phyloP scores from a whole-genome alignment of 2,888 invertebrate species.

The Ectemnius continuus region DNA sequence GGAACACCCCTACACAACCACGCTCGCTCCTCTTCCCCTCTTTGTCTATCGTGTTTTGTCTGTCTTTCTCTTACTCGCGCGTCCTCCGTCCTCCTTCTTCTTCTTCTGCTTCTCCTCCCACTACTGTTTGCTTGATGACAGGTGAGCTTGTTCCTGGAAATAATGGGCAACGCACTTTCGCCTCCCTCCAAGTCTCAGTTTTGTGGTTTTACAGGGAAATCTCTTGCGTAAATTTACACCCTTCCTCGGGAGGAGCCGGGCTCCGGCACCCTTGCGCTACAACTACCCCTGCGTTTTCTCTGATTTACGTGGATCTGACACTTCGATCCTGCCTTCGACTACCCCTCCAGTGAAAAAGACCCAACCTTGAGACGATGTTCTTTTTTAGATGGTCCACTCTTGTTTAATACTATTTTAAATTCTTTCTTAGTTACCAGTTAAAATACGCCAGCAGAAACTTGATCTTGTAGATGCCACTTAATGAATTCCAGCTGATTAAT shows the following conservation, averaged over 20 bases:
- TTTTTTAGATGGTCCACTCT: too few relatives aligned
- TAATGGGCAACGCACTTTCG: constrained; percentile 20
- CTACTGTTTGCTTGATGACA: constrained; percentile 67
- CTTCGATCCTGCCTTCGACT: constrained; percentile 7
- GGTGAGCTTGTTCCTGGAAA: constrained; percentile 62
- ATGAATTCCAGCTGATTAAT: constrained; percentile 20
- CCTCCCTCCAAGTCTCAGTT: constrained; percentile 8
- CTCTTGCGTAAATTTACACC: constrained; percentile 57
- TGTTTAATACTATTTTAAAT: too few relatives aligned
- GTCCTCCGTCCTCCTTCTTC: not conserved
- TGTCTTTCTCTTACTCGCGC: not conserved
- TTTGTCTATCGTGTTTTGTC: constrained; percentile 17
- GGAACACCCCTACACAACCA: constrained; percentile 22
- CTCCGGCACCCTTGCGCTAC: constrained; percentile 1
- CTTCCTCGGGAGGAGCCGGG: constrained; percentile 24
- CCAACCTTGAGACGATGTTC: too few relatives aligned
- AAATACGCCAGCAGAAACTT: constrained; percentile 30
- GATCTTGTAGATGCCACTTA: constrained; percentile 19
- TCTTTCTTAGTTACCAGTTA: not conserved
- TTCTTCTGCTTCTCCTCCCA: constrained; percentile 23
- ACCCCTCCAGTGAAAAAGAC: not conserved
- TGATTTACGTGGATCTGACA: constrained; percentile 53
- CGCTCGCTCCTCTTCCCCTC: constrained; percentile 19
- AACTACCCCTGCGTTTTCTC: constrained; percentile 26
- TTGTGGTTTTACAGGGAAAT: constrained; percentile 51